Base-by-base conservation (phyloP, 2,113 vertebrate genomes). In the Mastomys coucha region DNA sequence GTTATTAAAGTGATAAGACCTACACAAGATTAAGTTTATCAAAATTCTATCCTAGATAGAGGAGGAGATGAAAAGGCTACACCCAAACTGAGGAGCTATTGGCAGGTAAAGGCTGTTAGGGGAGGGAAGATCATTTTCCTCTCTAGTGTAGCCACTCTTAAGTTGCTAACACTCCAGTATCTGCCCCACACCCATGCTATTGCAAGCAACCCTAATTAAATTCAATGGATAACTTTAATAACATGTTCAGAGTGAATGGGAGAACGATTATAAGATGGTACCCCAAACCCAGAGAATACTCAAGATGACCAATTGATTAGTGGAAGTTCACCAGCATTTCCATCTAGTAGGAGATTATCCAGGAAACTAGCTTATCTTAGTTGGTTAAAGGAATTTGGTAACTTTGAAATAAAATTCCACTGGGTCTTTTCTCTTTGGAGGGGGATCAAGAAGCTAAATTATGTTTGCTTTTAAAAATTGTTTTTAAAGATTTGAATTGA, bases 391-490 rank as follows among this genome's bases (percentile, higher is more conserved):
- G 51, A 94, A 96, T 89, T 87, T 82, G 96, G 2, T 93, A 69
- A 95, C 70, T 76, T 84, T 53, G 56, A 95, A 94, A 39, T 77
- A 56, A 73, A 92, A 84, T 91, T 91, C 70, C 5, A 22, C 65
- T 86, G 49, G 26, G 17, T 81, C 81, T 80, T 93, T 56, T 8
- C n/a, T 53, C 26, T 53, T 42, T 96, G 80, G 19, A 65, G 78
- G 11, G 22, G 51, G 65, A 13, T 17, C 26, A 20, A 77, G 77
- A 90, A 69, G 39, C 33, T 78, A 76, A 85, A 85, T 63, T 78
- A 67, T 84, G 7, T 63, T 65, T 63, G 11, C 31, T 82, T 82
- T 60, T 82, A 19, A 6, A 60, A 0, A 60, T 84, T 39, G 53
- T 39, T 49, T 86, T 86, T 49, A 49, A 49, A 86, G 28, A 67